Base-by-base conservation (phyloP, 1,140 invertebrate species). In the Leptinotarsa texana region DNA sequence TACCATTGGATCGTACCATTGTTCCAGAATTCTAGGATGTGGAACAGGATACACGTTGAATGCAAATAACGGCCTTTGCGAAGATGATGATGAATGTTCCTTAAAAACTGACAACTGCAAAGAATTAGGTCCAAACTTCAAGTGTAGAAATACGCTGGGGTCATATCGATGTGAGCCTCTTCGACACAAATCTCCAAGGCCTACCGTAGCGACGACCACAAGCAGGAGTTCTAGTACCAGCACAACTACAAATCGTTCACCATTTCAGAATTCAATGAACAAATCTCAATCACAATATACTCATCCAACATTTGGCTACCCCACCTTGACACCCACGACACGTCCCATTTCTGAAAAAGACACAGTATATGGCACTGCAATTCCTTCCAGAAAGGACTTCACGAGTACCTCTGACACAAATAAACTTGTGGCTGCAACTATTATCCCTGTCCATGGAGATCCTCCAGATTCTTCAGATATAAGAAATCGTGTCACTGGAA, bases 11-110 rank as follows among this genome's bases (percentile, higher is more conserved):
- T 95, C 94, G 13, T 97, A 90, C 83, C 88, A 91, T 17, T 98
- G 96, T 83, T 91, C 95, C 17, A 83, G 95, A 61, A 92, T 93
- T 33, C 89, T 93, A 22, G 92, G 94, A 1, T 99, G 98, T 86
- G 98, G 98, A 1, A 99, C 97, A 0, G 98, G 98, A 1, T 99
- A 99, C 82, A 97, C 96, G 0, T 85, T 99, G 3, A 97, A 99
- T 82, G 92, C 93, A 8, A 90, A 92, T 13, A 94, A 93, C 4
- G 93, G 95, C 73, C 87, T 91, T 74, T 99, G 97, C 86, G 94
- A 96, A 88, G 97, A 99, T 85, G 93, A 98, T 79, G 94, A 99
- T 84, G 98, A 99, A 85, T 99, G 98, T 82, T 78, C 85, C 0
- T 86, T 95, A 2, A 91, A 92, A 5, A 93, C 90, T 0, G 91